A percentile compares a stretch with the other conserved stretches of the same genome.
Evolutionary conservation across 2,113 vertebrate species (phyloP).

Genomic region (Salvelinus namaycush): DNA sequence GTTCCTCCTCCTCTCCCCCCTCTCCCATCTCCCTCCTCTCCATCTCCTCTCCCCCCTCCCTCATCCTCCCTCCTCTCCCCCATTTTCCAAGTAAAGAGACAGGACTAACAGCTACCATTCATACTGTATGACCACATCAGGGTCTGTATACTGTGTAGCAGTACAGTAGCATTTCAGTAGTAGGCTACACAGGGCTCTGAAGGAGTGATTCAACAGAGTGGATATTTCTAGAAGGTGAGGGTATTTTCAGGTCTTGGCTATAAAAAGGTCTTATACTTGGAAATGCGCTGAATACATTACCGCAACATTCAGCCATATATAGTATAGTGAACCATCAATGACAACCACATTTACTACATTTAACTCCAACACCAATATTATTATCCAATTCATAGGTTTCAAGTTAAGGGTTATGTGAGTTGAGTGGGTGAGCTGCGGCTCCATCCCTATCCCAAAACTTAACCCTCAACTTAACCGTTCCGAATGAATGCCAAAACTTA

Average conservation of each 20-base stretch:
- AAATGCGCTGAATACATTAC: conserved; percentile 11
- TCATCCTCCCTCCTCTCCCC: no score
- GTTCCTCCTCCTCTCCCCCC: not conserved
- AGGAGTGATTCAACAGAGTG: not conserved
- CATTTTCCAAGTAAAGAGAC: not conserved
- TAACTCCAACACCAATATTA: not conserved
- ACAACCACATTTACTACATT: not conserved
- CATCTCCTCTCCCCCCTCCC: no score
- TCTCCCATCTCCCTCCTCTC: no score
- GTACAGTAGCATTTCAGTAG: no score
- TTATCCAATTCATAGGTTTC: not conserved
- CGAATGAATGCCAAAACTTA: no score
- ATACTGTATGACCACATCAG: conserved; percentile 41
- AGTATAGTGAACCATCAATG: not conserved
- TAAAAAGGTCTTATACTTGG: conserved; percentile 28
- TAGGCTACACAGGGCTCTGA: not conserved
- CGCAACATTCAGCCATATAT: not conserved
- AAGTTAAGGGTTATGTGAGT: no score
- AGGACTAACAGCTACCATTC: conserved; percentile 49
- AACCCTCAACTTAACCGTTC: no score
- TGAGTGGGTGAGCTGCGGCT: no score
- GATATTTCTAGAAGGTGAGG: conserved; percentile 59
- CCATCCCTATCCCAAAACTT: no score
- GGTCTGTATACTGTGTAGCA: not conserved
- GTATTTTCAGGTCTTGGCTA: conserved; percentile 33